These are phyloP conservation scores for Rhynchotus rufescens DNA, from an alignment of 2,797 vertebrate genomes.

Conservation along the genomic window DNA sequence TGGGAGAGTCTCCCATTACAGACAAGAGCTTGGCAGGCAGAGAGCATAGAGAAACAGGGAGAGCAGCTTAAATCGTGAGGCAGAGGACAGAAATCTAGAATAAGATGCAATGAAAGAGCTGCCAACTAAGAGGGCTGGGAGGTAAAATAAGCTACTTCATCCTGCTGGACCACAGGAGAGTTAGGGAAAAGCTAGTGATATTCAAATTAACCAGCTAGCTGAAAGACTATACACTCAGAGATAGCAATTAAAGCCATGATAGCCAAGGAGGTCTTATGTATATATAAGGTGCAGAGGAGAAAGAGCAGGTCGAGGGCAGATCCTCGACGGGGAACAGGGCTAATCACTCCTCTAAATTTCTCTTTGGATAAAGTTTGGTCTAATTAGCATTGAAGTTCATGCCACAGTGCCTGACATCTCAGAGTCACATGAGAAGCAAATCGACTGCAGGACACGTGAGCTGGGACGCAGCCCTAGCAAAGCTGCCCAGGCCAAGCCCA, in stretches of 20 bases:
- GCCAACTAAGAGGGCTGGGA: neutral
- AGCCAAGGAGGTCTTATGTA: neutral
- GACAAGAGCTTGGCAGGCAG: neutral
- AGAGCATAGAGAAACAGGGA: neutral
- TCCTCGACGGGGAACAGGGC: neutral
- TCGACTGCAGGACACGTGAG: neutral
- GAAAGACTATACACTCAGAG: neutral
- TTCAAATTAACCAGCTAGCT: conserved; percentile 7
- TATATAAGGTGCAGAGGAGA: neutral
- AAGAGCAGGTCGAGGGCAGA: neutral
- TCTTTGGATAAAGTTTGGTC: neutral
- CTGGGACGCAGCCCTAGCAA: neutral
- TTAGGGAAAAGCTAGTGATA: neutral
- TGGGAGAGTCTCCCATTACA: accelerated
- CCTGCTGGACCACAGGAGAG: neutral
- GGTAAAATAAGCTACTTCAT: neutral
- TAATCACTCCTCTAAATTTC: neutral
- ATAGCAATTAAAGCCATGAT: neutral
- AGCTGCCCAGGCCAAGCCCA: neutral
- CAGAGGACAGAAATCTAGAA: neutral
- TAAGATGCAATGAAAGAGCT: neutral
- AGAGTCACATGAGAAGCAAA: neutral
- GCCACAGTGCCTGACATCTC: neutral
- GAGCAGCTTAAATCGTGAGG: neutral
- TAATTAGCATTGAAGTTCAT: neutral